These are phyloP conservation scores for Aselliscus stoliczkanus DNA, from an alignment of 2,797 vertebrate species.

Conservation along the genomic window DNA sequence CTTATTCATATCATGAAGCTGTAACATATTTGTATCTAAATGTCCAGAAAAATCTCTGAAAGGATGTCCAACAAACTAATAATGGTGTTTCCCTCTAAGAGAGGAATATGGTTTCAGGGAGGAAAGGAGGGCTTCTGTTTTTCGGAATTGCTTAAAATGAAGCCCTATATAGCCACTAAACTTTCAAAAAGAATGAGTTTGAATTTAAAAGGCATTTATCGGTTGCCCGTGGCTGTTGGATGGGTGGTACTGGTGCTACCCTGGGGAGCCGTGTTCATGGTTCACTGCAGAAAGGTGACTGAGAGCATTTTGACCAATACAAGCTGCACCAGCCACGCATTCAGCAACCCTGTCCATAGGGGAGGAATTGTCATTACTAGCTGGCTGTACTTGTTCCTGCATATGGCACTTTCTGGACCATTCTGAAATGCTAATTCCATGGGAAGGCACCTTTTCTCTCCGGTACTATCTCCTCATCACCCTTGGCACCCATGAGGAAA, in stretches of 20 bases:
- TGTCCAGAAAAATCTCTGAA: not conserved
- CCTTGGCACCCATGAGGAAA: not conserved
- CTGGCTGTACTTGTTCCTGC: not conserved
- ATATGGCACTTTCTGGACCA: not conserved
- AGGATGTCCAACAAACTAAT: not conserved
- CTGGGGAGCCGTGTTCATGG: not conserved
- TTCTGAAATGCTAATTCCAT: not conserved
- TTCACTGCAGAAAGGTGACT: not conserved
- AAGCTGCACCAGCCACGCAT: not conserved
- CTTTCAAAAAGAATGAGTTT: no score
- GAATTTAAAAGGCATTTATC: not conserved
- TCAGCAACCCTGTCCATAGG: not conserved
- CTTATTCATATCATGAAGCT: not conserved
- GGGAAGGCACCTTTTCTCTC: not conserved
- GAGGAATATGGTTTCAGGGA: not conserved
- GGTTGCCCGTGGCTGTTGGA: not conserved
- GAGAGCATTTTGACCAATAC: not conserved
- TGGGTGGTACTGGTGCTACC: not conserved
- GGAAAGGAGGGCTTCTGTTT: not conserved
- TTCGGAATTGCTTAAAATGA: not conserved
- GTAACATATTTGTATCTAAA: not conserved
- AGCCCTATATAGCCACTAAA: not conserved
- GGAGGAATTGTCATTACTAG: not conserved
- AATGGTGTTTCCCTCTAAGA: not conserved
- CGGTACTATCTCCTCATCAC: not conserved